Conservation (phyloP, 2,888 invertebrate species). For the Agonopterix alstromeriana region DNA sequence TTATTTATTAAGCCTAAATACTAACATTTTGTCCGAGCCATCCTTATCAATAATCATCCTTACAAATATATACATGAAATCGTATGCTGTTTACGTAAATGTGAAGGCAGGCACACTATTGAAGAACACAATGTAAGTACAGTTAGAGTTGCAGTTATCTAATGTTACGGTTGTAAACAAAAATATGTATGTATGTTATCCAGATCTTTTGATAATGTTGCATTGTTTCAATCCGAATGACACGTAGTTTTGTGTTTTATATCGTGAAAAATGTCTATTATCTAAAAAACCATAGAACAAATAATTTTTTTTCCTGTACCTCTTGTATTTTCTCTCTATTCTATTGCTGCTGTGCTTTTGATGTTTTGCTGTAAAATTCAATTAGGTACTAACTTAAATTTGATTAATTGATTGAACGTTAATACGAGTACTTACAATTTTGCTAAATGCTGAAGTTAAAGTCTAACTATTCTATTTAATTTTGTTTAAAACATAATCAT, state of each 20-base stretch:
- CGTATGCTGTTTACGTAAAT: neutral
- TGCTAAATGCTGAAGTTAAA: neutral
- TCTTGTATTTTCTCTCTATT: too few relatives aligned
- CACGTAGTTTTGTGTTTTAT: slow-evolving; percentile 1
- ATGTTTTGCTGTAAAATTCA: too few relatives aligned
- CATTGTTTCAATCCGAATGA: slow-evolving; percentile 5
- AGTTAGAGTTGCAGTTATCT: slow-evolving; percentile 1
- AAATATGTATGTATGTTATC: neutral
- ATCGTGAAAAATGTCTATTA: neutral
- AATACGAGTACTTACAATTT: neutral
- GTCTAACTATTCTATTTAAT: neutral
- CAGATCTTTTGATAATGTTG: slow-evolving; percentile 5
- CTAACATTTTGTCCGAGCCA: too few relatives aligned
- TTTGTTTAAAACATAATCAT: too few relatives aligned
- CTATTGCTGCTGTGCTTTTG: too few relatives aligned
- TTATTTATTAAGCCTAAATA: too few relatives aligned
- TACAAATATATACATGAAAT: too few relatives aligned
- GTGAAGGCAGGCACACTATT: neutral
- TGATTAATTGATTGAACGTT: too few relatives aligned
- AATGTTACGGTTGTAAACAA: slow-evolving; percentile 5
- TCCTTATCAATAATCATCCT: too few relatives aligned
- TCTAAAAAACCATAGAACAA: too few relatives aligned
- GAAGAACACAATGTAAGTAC: neutral
- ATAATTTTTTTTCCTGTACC: too few relatives aligned
- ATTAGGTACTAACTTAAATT: too few relatives aligned